Evolutionary conservation across 2,797 vertebrate genomes (phyloP).

Genomic region (Gambelia wislizenii): DNA sequence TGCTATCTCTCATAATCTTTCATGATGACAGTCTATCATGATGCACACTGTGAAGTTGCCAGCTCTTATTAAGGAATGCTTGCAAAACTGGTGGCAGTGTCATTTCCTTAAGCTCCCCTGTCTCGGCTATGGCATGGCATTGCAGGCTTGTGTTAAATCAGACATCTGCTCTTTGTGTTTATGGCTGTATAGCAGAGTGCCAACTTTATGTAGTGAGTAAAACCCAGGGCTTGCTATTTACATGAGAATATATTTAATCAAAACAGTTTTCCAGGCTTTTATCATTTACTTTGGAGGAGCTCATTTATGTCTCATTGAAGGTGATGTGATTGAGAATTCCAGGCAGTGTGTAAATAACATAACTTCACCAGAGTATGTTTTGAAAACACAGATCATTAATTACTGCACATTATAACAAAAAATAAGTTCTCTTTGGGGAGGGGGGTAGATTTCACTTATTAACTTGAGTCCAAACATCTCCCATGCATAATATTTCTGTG

Average conservation of each 20-base stretch:
- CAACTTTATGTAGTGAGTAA: slow-evolving; percentile 1
- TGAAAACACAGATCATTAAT: slow-evolving; percentile 17
- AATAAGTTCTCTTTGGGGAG: not conserved
- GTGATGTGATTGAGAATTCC: not conserved
- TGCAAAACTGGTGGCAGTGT: slow-evolving; percentile 49
- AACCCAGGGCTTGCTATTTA: slow-evolving; percentile 9
- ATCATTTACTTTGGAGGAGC: not conserved
- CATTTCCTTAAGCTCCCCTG: slow-evolving; percentile 42
- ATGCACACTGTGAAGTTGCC: slow-evolving; percentile 59
- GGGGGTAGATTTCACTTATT: not conserved
- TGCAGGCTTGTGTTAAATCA: slow-evolving; percentile 59
- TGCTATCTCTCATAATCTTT: slow-evolving; percentile 63
- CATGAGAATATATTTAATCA: slow-evolving; percentile 12
- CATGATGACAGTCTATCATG: slow-evolving; percentile 60
- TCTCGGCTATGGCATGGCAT: slow-evolving; percentile 52
- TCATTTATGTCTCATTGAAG: not conserved
- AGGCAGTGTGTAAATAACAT: not conserved
- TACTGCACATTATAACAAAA: not conserved
- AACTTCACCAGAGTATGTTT: slow-evolving; percentile 10
- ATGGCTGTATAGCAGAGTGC: slow-evolving; percentile 19
- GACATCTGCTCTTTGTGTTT: slow-evolving; percentile 57
- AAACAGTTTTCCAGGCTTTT: not conserved
- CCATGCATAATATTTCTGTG: not conserved
- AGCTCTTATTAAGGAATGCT: slow-evolving; percentile 57
- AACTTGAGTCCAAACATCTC: slow-evolving; percentile 20